phyloP scores from a whole-genome alignment of 1,140 invertebrate genomes.

The Orchesella cincta region DNA sequence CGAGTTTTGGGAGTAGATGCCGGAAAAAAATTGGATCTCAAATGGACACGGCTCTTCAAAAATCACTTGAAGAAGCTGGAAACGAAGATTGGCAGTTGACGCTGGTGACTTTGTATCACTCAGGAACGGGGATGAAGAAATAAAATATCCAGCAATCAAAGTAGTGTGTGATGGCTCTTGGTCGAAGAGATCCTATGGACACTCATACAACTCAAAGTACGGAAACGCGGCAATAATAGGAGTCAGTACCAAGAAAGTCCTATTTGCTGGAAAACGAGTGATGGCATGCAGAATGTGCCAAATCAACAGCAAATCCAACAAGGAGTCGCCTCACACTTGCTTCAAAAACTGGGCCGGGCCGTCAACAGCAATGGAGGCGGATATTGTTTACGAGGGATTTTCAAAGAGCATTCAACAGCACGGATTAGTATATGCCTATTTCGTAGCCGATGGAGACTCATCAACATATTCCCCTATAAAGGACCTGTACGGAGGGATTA shows the following conservation, averaged over 20 bases:
- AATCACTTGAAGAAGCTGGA: not conserved
- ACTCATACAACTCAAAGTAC: slow-evolving; percentile 38
- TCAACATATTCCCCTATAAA: not conserved
- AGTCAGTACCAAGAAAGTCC: slow-evolving; percentile 30
- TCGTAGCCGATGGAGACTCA: not conserved
- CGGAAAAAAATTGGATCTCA: too few species aligned
- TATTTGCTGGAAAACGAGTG: slow-evolving; percentile 26
- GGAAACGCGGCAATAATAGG: slow-evolving; percentile 43
- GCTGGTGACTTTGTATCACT: slow-evolving; percentile 14
- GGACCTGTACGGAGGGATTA: not conserved
- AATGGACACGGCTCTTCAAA: not conserved
- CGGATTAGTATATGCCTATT: not conserved
- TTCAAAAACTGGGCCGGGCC: not conserved
- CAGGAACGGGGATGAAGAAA: not conserved
- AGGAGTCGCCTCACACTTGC: not conserved
- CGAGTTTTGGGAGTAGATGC: not conserved
- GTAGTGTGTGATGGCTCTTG: slow-evolving; percentile 43
- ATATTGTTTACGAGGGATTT: not conserved
- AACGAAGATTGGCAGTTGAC: slow-evolving; percentile 11
- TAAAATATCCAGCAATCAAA: slow-evolving; percentile 34
- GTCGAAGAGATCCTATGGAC: slow-evolving; percentile 44
- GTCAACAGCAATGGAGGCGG: not conserved
- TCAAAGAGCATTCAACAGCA: not conserved
- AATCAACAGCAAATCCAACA: too few species aligned
- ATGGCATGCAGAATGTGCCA: too few species aligned